Percentiles rank a stretch among this genome's conserved stretches.
These are phyloP conservation scores for Cataglyphis altisquamis DNA, from an alignment of 2,888 invertebrate genomes.

Conservation along the genomic window DNA sequence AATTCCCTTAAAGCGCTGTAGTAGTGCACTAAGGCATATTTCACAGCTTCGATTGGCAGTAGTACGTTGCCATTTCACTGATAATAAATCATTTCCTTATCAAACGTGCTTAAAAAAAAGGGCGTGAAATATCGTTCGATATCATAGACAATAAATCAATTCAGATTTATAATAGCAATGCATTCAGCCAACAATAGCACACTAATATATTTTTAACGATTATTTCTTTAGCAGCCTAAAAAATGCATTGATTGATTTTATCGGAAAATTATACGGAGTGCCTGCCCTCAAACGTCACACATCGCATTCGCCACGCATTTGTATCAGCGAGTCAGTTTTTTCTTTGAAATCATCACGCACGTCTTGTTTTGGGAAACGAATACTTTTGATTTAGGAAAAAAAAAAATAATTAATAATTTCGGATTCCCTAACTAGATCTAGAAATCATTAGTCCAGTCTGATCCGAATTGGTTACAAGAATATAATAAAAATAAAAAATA, in stretches of 20 bases:
- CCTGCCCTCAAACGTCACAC: too few relatives aligned
- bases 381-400: too few relatives aligned
- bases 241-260: not conserved
- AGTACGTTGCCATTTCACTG: conserved; percentile 3
- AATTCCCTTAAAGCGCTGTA: conserved; percentile 34
- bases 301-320: not conserved
- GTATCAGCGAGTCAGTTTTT: not conserved
- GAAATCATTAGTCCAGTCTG: conserved; percentile 8
- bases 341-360: not conserved
- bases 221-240: not conserved
- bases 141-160: conserved; percentile 6
- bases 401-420: not conserved
- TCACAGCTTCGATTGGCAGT: not conserved
- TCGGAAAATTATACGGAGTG: not conserved
- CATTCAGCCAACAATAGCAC: not conserved
- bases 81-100: conserved; percentile 32
- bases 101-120: conserved; percentile 8
- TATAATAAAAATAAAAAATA: not conserved
- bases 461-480: not conserved
- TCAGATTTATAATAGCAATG: conserved; percentile 1
- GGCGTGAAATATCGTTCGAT: conserved; percentile 5
- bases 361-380: not conserved
- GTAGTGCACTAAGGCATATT: conserved; percentile 3
- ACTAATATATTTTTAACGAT: not conserved
- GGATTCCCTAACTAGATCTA: not conserved